phyloP scores from a whole-genome alignment of 2,113 vertebrate genomes.

The Leptosomus discolor region DNA sequence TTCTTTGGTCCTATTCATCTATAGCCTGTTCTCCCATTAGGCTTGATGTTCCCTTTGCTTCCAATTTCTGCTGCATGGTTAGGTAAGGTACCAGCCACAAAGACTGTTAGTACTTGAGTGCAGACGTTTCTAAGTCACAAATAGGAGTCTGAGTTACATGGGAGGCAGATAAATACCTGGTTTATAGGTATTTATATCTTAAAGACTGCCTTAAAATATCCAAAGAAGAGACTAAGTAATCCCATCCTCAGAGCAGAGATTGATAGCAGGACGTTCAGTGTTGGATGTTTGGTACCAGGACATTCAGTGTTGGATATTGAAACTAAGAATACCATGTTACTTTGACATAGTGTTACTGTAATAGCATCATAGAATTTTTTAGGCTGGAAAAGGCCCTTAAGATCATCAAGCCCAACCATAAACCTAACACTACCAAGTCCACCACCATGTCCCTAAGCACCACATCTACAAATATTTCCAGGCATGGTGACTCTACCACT shows the following conservation, averaged over 20 bases:
- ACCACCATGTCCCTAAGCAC: background rate
- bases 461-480: background rate
- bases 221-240: background rate
- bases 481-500: background rate
- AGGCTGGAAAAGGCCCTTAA: background rate
- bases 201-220: background rate
- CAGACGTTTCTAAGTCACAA: background rate
- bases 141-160: background rate
- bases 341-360: background rate
- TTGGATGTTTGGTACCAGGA: background rate
- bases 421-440: background rate
- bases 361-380: background rate
- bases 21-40: background rate
- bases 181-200: background rate
- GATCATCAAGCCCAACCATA: fast-evolving
- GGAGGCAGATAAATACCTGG: background rate
- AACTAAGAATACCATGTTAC: background rate
- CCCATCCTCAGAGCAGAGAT: background rate
- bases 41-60: background rate
- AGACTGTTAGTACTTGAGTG: background rate
- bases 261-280: background rate
- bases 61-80: background rate
- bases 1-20: background rate
- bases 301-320: background rate
- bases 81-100: background rate